Evolutionary conservation across 2,113 vertebrate genomes (phyloP), one percentile per base, ranked within the genome.

Genomic region (Hippocampus comes): DNA sequence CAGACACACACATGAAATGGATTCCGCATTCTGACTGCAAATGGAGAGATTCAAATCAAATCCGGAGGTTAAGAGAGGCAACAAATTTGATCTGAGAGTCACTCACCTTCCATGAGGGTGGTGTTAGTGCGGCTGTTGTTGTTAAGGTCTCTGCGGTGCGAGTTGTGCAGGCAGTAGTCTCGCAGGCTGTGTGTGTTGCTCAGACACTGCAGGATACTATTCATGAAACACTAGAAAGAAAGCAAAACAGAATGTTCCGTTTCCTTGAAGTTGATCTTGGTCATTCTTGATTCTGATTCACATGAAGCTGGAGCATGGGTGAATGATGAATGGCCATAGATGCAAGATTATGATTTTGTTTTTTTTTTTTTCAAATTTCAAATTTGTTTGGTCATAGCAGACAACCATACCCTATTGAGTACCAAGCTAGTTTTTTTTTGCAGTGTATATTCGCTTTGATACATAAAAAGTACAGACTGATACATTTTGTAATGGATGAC

Each of bases 121-220:
- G 94, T 95, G 89, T 95, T 96, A 68, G 93, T 94, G 78, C 90
- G 94, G 90, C 94, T 97, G 90, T 93, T 93, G 89, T 94, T 96
- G 90, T 95, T 95, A 86, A 99, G 95, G 89, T 99, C 97, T 86
- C 94, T 93, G 84, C 93, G 83, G 89, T 98, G 94, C 30, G 94
- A 92, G 92, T 94, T 96, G 91, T 97, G 95, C 79, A 98, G 92
- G 90, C 97, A 99, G 84, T 98, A 99, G 87, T 99, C 97, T 74
- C 96, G 89, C 85, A 99, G 91, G 88, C 93, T 95, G 80, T 94
- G 94, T 71, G 96, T 99, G 91, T 98, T 98, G 88, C 97, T 99
- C 88, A 99, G 94, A 93, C 97, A 99, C 93, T 99, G 97, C 84
- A 99, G 95, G 88, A 99, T 97, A 77, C 97, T 98, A 93, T 99